Evolutionary conservation across 2,888 invertebrate species (phyloP).

Genomic region (Electrophaes corylata): DNA sequence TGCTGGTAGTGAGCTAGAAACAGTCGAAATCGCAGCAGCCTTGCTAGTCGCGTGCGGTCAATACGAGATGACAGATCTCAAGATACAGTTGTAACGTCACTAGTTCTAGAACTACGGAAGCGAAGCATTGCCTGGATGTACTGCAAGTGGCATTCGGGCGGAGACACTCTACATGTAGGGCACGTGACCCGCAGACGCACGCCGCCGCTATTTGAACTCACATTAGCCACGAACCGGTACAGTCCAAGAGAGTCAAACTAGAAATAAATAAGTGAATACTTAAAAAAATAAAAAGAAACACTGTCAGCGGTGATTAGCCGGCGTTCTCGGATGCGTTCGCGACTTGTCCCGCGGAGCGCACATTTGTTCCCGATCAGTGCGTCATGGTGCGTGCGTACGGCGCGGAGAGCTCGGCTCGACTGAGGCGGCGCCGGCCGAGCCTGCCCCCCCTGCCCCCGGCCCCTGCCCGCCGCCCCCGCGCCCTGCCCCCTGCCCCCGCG

Average conservation of each 20-base stretch:
- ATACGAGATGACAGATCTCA: slow-evolving; percentile 53
- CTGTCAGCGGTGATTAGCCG: slow-evolving; percentile 67
- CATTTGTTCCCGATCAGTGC: slow-evolving; percentile 64
- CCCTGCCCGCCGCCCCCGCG: slow-evolving; percentile 22
- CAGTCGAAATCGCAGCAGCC: slow-evolving; percentile 49
- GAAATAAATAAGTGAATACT: slow-evolving; percentile 44
- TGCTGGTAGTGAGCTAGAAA: slow-evolving; percentile 36
- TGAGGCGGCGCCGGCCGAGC: slow-evolving; percentile 61
- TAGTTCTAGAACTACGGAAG: slow-evolving; percentile 46
- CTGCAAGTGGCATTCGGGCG: slow-evolving; percentile 62
- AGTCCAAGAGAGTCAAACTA: slow-evolving; percentile 66
- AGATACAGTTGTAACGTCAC: slow-evolving; percentile 49
- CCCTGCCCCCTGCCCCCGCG: slow-evolving; percentile 51
- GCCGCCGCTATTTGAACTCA: slow-evolving; percentile 72
- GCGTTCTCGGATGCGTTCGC: slow-evolving; percentile 56
- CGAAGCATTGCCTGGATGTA: slow-evolving; percentile 65
- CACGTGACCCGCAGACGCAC: slow-evolving; percentile 70
- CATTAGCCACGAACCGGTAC: slow-evolving; percentile 76
- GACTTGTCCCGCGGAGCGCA: slow-evolving; percentile 67
- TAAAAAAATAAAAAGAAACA: slow-evolving; percentile 35
- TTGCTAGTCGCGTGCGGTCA: slow-evolving; percentile 60
- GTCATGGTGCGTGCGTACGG: slow-evolving; percentile 57
- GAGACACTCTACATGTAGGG: slow-evolving; percentile 76
- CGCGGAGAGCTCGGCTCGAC: slow-evolving; percentile 64
- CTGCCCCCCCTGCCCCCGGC: slow-evolving; percentile 30